Evolutionary conservation across 2,797 vertebrate genomes (phyloP).

Genomic region (Moxostoma hubbsi): DNA sequence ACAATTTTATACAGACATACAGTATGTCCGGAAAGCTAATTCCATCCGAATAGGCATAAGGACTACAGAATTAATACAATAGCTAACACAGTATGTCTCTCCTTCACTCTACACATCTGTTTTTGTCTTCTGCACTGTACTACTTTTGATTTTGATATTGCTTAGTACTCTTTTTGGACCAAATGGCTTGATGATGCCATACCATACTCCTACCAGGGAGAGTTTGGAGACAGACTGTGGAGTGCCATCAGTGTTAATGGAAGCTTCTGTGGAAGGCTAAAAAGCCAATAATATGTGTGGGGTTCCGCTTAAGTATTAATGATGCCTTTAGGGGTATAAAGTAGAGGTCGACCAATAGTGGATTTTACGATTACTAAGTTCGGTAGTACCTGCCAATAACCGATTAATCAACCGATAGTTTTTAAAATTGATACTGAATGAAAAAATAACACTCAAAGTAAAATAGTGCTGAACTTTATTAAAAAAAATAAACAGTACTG

Average conservation of each 20-base stretch:
- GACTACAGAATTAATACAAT: too few relatives aligned
- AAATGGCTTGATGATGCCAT: slow-evolving; percentile 53
- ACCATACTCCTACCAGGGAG: slow-evolving; percentile 30
- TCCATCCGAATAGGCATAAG: too few relatives aligned
- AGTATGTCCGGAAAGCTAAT: not conserved
- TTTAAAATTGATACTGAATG: too few relatives aligned
- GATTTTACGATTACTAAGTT: too few relatives aligned
- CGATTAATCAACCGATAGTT: too few relatives aligned
- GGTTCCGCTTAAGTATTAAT: slow-evolving; percentile 80
- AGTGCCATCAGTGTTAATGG: slow-evolving; percentile 60
- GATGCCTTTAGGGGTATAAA: slow-evolving; percentile 75
- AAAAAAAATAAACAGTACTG: too few relatives aligned
- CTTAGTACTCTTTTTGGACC: slow-evolving; percentile 49
- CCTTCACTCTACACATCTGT: not conserved
- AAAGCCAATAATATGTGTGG: slow-evolving; percentile 62
- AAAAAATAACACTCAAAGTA: too few relatives aligned
- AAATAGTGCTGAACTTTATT: too few relatives aligned
- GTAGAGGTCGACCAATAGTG: slow-evolving; percentile 28
- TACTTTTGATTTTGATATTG: slow-evolving; percentile 9
- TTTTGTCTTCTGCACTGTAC: slow-evolving; percentile 14
- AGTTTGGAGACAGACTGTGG: slow-evolving; percentile 52
- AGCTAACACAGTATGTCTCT: not conserved
- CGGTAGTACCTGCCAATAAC: too few relatives aligned
- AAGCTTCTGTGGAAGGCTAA: slow-evolving; percentile 51
- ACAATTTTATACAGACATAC: too few relatives aligned